phyloP scores from a whole-genome alignment of 2,888 invertebrate species.

The Epinotia demarniana region DNA sequence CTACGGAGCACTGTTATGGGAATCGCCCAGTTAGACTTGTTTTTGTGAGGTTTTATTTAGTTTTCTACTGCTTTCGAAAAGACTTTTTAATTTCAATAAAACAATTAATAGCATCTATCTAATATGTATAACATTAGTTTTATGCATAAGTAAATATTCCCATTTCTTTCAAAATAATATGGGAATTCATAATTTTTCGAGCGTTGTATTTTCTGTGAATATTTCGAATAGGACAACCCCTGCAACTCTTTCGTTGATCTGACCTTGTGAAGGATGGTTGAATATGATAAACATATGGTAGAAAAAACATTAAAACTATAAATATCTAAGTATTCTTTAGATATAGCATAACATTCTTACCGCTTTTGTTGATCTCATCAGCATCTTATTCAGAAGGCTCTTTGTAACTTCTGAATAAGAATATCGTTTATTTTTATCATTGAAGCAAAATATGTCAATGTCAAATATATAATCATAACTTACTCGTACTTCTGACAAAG shows the following conservation, averaged over 20 bases:
- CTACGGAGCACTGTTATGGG: conserved; percentile 7
- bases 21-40: conserved; percentile 1
- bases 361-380: neutral
- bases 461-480: conserved; percentile 5
- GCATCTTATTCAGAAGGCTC: neutral
- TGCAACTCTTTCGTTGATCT: neutral
- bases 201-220: neutral
- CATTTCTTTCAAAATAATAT: neutral
- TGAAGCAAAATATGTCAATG: neutral
- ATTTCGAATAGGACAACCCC: neutral
- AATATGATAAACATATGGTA: neutral
- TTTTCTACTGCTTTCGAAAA: neutral
- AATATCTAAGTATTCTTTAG: neutral
- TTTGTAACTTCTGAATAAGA: neutral
- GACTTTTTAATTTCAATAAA: too few species aligned
- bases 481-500: conserved; percentile 13
- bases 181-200: neutral
- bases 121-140: neutral
- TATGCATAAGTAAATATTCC: neutral
- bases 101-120: too few species aligned
- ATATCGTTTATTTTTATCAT: neutral
- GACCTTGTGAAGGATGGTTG: neutral
- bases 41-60: neutral
- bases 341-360: neutral
- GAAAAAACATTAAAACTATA: neutral